Evolutionary conservation across 1,140 invertebrate genomes (phyloP).

Genomic region (Monochamus saltuarius): DNA sequence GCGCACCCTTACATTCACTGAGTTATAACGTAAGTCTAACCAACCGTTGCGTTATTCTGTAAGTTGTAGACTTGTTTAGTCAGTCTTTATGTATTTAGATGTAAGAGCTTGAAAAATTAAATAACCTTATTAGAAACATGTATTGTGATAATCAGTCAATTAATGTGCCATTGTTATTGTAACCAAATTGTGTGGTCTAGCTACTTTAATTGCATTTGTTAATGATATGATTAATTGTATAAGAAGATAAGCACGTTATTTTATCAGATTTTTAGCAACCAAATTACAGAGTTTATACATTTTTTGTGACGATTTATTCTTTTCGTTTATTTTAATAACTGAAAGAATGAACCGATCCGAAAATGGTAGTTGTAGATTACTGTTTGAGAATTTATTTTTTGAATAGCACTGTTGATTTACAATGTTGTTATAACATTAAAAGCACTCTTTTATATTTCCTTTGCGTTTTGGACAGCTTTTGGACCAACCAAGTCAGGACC

Average conservation of each 20-base stretch:
- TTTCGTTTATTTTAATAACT: slow-evolving; percentile 16
- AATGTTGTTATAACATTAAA: slow-evolving; percentile 34
- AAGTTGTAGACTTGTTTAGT: slow-evolving; percentile 39
- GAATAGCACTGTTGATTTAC: slow-evolving; percentile 37
- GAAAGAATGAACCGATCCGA: slow-evolving; percentile 1
- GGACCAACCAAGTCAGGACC: slow-evolving; percentile 56
- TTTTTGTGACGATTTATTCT: slow-evolving; percentile 7
- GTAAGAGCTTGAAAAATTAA: not conserved
- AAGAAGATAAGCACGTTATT: slow-evolving; percentile 18
- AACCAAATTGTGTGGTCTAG: not conserved
- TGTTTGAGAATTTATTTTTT: slow-evolving; percentile 21
- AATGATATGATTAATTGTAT: not conserved
- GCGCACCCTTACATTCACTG: slow-evolving; percentile 52
- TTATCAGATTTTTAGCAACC: slow-evolving; percentile 23
- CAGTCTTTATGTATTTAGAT: slow-evolving; percentile 1
- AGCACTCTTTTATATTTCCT: slow-evolving; percentile 52
- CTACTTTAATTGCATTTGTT: not conserved
- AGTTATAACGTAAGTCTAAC: slow-evolving; percentile 56
- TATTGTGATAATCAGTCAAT: slow-evolving; percentile 6
- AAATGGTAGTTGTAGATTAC: slow-evolving; percentile 19
- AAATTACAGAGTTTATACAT: slow-evolving; percentile 14
- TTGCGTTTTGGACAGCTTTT: slow-evolving; percentile 61
- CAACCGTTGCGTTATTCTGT: slow-evolving; percentile 49
- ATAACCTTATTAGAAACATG: too few species aligned
- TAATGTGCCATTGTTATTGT: slow-evolving; percentile 8